A percentile compares a stretch with the other conserved stretches of the same genome.
Conservation (phyloP, 2,113 vertebrate species). For the Neotoma lepida region DNA sequence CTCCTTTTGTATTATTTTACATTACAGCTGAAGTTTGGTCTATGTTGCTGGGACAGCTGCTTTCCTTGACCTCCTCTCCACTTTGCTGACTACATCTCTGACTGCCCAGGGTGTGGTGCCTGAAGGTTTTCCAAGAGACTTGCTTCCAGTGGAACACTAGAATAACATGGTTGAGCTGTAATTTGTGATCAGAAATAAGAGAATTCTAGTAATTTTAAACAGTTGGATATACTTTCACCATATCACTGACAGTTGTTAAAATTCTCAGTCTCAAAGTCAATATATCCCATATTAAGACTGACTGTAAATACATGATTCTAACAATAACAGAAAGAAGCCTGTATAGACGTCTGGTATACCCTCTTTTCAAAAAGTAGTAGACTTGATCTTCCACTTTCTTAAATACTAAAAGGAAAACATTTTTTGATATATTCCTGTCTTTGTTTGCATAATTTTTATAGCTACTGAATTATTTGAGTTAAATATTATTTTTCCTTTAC, state of each 20-base stretch:
- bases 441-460: background rate
- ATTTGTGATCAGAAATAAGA: constrained; percentile 24
- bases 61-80: constrained; percentile 41
- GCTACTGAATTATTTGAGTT: constrained; percentile 12
- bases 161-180: constrained; percentile 51
- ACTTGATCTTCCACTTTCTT: background rate
- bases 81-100: constrained; percentile 66
- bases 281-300: background rate
- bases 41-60: constrained; percentile 62
- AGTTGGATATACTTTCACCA: constrained; percentile 7
- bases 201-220: constrained; percentile 35
- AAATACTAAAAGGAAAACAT: background rate
- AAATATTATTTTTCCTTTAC: background rate
- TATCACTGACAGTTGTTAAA: background rate
- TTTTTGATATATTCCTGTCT: constrained; percentile 7
- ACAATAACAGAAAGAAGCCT: background rate
- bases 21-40: constrained; percentile 3
- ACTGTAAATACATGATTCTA: constrained; percentile 10
- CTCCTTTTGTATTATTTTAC: background rate
- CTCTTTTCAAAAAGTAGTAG: background rate
- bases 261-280: constrained; percentile 28
- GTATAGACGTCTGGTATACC: background rate
- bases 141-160: constrained; percentile 61
- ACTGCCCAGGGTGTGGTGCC: constrained; percentile 62
- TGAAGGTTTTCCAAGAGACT: constrained; percentile 39